Conservation (phyloP, 2,797 vertebrate genomes). For the Clarias laeviceps region DNA sequence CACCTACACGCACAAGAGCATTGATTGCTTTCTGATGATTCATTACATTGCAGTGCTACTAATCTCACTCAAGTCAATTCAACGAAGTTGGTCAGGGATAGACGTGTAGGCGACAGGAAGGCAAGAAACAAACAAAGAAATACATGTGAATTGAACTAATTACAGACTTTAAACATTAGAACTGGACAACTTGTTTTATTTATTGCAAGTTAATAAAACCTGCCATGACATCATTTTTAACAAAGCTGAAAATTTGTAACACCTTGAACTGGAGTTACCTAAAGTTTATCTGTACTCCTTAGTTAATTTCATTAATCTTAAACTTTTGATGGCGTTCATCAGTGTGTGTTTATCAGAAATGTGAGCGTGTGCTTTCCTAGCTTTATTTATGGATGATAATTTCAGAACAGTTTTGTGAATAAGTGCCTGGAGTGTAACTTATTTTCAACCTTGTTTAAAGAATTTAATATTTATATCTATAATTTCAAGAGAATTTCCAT, state of each 20-base stretch:
- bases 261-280: no score
- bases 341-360: not conserved
- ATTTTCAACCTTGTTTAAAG: not conserved
- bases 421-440: not conserved
- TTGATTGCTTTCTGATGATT: conserved; percentile 37
- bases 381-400: conserved; percentile 5
- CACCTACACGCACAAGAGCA: not conserved
- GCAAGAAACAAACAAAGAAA: conserved; percentile 9
- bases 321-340: conserved; percentile 8
- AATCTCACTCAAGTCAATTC: conserved; percentile 22
- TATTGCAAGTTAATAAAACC: not conserved
- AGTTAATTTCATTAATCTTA: not conserved
- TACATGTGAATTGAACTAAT: not conserved
- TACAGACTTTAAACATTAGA: not conserved
- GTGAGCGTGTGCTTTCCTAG: not conserved
- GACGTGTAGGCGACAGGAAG: not conserved
- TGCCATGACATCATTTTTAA: not conserved
- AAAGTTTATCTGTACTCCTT: not conserved
- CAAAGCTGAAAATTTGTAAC: not conserved
- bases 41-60: conserved; percentile 23
- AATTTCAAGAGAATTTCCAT: not conserved
- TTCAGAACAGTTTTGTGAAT: not conserved
- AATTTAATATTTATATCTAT: not conserved
- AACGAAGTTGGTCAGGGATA: conserved; percentile 12
- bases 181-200: not conserved